Evolutionary conservation across 92 coral and sea anemone species (phyloP).

Genomic region (Heliopora coerulea): DNA sequence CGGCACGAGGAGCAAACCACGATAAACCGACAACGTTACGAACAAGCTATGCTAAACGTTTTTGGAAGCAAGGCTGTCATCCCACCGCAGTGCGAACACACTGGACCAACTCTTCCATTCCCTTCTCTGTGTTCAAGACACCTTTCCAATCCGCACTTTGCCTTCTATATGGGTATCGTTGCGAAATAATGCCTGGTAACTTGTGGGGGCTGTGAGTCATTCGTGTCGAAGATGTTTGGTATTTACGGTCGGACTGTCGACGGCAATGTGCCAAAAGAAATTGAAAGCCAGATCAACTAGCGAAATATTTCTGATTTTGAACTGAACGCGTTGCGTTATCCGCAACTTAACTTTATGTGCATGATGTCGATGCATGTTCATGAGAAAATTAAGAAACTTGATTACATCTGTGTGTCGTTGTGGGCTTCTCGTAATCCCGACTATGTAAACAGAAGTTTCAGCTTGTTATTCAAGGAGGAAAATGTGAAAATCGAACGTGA

Average conservation of each 20-base stretch:
- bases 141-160: constrained; percentile 44
- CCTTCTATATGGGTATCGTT: constrained; percentile 37
- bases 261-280: too few relatives aligned
- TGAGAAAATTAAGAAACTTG: not conserved
- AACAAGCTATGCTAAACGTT: constrained; percentile 38
- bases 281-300: too few relatives aligned
- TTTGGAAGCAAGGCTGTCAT: constrained; percentile 37
- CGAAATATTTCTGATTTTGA: too few relatives aligned
- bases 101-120: constrained; percentile 37
- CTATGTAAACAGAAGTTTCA: not conserved
- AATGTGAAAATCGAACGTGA: too few relatives aligned
- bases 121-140: constrained; percentile 31
- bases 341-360: too few relatives aligned
- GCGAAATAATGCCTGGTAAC: not conserved
- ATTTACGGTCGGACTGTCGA: too few relatives aligned
- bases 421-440: not conserved
- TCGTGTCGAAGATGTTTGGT: too few relatives aligned
- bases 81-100: constrained; percentile 38
- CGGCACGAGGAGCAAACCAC: constrained; percentile 37
- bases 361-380: not conserved
- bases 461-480: too few relatives aligned
- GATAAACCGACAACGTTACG: constrained; percentile 35
- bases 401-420: not conserved
- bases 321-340: too few relatives aligned
- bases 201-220: too few relatives aligned